Percentiles rank a stretch among this genome's conserved stretches.
Evolutionary conservation across 1,140 invertebrate species (phyloP).

Genomic region (Coptotermes formosanus): DNA sequence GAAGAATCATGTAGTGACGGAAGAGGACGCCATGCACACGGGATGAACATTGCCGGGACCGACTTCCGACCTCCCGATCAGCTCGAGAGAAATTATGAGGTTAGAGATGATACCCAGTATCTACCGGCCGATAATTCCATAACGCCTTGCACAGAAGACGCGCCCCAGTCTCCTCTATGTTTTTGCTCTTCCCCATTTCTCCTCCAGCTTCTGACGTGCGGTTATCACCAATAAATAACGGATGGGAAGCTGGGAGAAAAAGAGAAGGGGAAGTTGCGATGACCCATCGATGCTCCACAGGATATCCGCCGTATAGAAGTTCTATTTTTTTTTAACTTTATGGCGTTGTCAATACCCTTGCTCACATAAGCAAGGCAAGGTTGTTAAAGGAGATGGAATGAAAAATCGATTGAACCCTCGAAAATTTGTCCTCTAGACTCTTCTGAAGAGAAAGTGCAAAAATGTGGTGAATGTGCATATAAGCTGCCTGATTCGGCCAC

Average conservation of each 20-base stretch:
- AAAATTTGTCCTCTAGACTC: constrained; percentile 4
- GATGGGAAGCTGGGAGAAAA: not conserved
- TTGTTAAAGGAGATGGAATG: constrained; percentile 32
- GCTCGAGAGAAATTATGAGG: constrained; percentile 28
- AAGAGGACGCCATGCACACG: not conserved
- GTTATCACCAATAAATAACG: constrained; percentile 33
- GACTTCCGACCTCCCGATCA: not conserved
- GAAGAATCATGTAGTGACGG: not conserved
- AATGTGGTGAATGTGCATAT: not conserved
- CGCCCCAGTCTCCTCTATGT: not conserved
- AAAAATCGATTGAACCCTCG: constrained; percentile 18
- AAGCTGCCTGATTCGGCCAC: not conserved
- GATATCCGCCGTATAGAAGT: not conserved
- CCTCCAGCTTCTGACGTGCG: constrained; percentile 27
- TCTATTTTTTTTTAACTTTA: constrained; percentile 14
- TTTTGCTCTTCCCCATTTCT: not conserved
- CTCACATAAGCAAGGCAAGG: constrained; percentile 30
- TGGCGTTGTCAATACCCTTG: constrained; percentile 23
- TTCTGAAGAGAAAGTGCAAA: not conserved
- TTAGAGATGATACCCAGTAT: constrained; percentile 25
- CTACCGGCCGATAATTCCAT: constrained; percentile 25
- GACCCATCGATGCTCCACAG: constrained; percentile 25
- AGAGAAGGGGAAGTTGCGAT: constrained; percentile 21
- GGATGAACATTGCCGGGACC: not conserved
- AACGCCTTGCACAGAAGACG: constrained; percentile 23